Base-by-base conservation (phyloP, 2,888 invertebrate species). In the Microdon myrmicae region DNA sequence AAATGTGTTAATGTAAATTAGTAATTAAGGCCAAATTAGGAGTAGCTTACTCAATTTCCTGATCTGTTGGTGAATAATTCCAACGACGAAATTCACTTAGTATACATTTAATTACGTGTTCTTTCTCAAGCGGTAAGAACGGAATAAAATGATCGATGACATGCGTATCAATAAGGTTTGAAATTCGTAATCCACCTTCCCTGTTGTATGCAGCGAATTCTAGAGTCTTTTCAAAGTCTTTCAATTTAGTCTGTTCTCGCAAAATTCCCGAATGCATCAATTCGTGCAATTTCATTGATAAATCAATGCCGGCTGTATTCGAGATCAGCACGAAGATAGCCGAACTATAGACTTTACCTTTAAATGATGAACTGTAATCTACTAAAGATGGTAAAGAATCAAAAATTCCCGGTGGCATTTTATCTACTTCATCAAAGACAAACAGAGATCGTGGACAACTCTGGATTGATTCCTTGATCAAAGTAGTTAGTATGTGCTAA, bases 371-470 rank as follows among this genome's bases (percentile, higher is more conserved):
- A 74, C 92, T 86, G 75, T 93, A 91, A 77, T 99, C 96, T 8
- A 97, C 81, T 79, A 92, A 88, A 0, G 96, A 93, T 73, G 92
- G 91, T 4, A 99, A 83, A 1, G 86, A 85, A 78, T 96, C 92
- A 51, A 98, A 82, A 3, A 96, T 80, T 1, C 88, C 88, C 1
- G 84, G 79, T 2, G 94, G 92, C 87, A 96, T 93, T 79, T 94
- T 93, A 79, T 97, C 94, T 8, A 98, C 90, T 82, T 99, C 99
- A 82, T 99, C 98, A 82, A 99, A 96, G 68, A 99, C 89, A 74
- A 99, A 96, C 37, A 99, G 74, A 0, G 94, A 89, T 28, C 83
- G 83, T 0, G 84, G 83, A 81, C 99, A 99, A 1, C 74, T 74
- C 9, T 81, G 79, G 0, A 94, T 86, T 67, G 88, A 85, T 0